Conservation (phyloP, 1,140 invertebrate species). For the Lucilia cuprina region DNA sequence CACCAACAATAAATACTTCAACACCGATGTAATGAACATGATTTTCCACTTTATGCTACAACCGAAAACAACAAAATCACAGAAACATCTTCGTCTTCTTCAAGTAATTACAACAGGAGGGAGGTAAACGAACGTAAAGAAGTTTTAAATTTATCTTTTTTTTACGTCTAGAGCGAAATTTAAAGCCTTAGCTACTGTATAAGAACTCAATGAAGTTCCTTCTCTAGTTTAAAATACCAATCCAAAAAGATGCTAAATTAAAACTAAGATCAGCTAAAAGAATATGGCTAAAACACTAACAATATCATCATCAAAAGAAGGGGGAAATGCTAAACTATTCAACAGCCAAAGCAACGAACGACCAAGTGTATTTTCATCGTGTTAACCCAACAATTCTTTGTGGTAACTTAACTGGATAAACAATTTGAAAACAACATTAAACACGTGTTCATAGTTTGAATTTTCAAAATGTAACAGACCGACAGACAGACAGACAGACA, state of each 20-base stretch:
- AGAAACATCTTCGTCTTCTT: neutral
- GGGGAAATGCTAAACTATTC: neutral
- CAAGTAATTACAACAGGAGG: neutral
- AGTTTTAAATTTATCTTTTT: neutral
- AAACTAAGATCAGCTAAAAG: neutral
- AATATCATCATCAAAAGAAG: too few species aligned
- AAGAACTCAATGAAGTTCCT: too few species aligned
- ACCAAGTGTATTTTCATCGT: neutral
- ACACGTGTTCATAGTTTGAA: conserved; percentile 14
- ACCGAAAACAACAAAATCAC: neutral
- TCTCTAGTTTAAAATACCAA: neutral
- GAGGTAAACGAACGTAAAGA: neutral
- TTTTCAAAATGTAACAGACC: neutral
- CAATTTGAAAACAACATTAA: conserved; percentile 11
- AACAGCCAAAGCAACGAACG: neutral
- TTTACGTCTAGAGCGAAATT: neutral
- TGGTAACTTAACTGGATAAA: neutral
- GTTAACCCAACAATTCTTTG: neutral
- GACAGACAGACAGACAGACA: neutral
- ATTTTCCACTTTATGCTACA: neutral
- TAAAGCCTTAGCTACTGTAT: neutral
- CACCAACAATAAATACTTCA: conserved; percentile 17
- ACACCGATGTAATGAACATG: conserved; percentile 14
- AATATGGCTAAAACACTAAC: neutral
- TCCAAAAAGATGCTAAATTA: neutral